Evolutionary conservation across 2,888 invertebrate genomes (phyloP).

Genomic region (Rugalucina vietnamica): DNA sequence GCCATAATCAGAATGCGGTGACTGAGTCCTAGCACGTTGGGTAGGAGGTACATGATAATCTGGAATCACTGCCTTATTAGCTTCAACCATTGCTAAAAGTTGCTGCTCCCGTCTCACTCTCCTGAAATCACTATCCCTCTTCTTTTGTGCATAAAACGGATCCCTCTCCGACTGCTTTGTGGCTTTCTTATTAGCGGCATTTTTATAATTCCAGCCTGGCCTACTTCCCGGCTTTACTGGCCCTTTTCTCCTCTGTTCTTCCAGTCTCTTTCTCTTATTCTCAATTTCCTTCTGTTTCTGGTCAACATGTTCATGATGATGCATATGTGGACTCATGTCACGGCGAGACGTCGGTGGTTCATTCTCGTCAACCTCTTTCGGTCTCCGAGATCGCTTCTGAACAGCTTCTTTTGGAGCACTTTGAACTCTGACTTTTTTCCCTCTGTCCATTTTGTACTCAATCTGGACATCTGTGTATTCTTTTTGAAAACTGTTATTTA

Average conservation of each 20-base stretch:
- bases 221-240: slow-evolving; percentile 59
- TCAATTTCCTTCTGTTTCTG: slow-evolving; percentile 32
- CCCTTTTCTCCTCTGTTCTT: slow-evolving; percentile 41
- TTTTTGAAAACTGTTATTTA: slow-evolving; percentile 47
- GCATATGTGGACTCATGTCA: slow-evolving; percentile 45
- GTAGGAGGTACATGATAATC: slow-evolving; percentile 59
- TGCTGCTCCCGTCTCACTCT: slow-evolving; percentile 74
- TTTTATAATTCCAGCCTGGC: slow-evolving; percentile 77
- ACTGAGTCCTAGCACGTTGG: slow-evolving; percentile 51
- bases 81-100: slow-evolving; percentile 77
- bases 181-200: slow-evolving; percentile 64
- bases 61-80: slow-evolving; percentile 75
- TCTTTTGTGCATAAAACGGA: slow-evolving; percentile 76
- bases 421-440: slow-evolving; percentile 74
- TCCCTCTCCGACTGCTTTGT: slow-evolving; percentile 81
- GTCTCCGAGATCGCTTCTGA: slow-evolving; percentile 38
- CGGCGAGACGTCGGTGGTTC: slow-evolving; percentile 36
- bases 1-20: slow-evolving; percentile 63
- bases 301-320: slow-evolving; percentile 46
- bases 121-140: slow-evolving; percentile 68
- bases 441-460: slow-evolving; percentile 67
- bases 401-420: slow-evolving; percentile 68
- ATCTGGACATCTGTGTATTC: slow-evolving; percentile 73
- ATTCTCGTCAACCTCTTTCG: slow-evolving; percentile 23
- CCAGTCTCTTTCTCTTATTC: slow-evolving; percentile 48